A percentile compares a stretch with the other conserved stretches of the same genome.
Conservation (phyloP, 2,797 vertebrate genomes). For the Stomatorhinus walkeri region DNA sequence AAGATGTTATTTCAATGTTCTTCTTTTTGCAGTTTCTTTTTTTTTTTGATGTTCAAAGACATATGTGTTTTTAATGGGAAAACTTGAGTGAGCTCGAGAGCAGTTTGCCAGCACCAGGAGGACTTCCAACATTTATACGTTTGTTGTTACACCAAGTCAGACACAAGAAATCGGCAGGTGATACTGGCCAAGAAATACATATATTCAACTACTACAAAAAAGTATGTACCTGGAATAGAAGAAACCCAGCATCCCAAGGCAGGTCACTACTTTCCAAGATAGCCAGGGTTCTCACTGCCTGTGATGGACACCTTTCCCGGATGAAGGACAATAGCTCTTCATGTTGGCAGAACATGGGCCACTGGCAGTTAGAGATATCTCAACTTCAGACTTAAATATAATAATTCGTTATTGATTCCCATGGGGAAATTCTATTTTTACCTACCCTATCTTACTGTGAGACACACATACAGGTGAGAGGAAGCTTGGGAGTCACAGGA, state of each 20-base stretch:
- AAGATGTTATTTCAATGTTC: neutral
- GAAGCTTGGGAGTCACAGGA: neutral
- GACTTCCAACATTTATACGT: neutral
- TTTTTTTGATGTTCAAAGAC: neutral
- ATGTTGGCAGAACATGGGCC: neutral
- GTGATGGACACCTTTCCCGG: neutral
- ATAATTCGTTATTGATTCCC: neutral
- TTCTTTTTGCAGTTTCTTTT: neutral
- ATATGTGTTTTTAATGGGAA: neutral
- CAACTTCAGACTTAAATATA: neutral
- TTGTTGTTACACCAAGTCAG: neutral
- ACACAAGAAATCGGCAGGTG: neutral
- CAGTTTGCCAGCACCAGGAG: neutral
- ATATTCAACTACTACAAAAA: constrained; percentile 1
- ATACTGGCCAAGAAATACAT: neutral
- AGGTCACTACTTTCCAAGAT: neutral
- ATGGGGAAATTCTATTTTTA: neutral
- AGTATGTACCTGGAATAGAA: neutral
- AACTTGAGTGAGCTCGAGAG: neutral
- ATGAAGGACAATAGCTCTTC: neutral
- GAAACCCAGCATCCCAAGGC: neutral
- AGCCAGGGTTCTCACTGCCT: neutral
- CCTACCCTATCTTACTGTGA: neutral
- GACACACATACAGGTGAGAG: neutral
- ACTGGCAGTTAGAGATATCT: neutral